These are phyloP conservation scores for Trichonephila clavipes DNA, from an alignment of 1,140 invertebrate species.

Conservation along the genomic window DNA sequence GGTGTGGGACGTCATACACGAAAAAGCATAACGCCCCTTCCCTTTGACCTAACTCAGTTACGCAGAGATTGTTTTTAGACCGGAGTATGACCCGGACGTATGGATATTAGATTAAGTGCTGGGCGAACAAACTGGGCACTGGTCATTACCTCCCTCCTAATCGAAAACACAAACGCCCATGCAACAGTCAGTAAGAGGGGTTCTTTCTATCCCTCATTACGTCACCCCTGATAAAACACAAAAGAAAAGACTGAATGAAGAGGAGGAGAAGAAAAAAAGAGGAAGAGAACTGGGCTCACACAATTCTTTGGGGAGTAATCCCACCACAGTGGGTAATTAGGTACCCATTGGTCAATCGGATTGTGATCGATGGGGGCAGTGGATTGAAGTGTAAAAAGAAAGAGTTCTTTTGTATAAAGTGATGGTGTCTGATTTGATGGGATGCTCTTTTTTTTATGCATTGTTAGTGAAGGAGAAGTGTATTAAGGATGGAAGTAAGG, in stretches of 20 bases:
- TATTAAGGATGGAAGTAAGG: background rate
- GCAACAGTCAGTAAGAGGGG: background rate
- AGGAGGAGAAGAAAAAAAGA: background rate
- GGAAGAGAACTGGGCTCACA: too few species aligned
- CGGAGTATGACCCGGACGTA: background rate
- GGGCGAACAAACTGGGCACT: constrained; percentile 21
- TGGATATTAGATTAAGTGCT: constrained; percentile 68
- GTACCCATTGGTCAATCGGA: constrained; percentile 11
- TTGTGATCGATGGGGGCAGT: constrained; percentile 9
- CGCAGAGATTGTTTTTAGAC: constrained; percentile 53
- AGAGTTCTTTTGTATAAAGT: background rate
- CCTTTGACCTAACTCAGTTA: constrained; percentile 35
- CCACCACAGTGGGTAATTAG: background rate
- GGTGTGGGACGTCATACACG: background rate
- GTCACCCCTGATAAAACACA: constrained; percentile 33
- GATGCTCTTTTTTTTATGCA: background rate
- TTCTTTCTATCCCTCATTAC: constrained; percentile 26
- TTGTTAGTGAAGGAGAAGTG: background rate
- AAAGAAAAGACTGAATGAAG: background rate
- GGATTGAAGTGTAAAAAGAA: background rate
- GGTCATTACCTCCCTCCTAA: constrained; percentile 36
- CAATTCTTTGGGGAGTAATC: background rate
- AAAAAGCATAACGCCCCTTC: constrained; percentile 15
- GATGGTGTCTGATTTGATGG: background rate
- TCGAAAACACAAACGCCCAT: constrained; percentile 31